Evolutionary conservation across 2,113 vertebrate genomes (phyloP).

Genomic region (Gobio gobio): DNA sequence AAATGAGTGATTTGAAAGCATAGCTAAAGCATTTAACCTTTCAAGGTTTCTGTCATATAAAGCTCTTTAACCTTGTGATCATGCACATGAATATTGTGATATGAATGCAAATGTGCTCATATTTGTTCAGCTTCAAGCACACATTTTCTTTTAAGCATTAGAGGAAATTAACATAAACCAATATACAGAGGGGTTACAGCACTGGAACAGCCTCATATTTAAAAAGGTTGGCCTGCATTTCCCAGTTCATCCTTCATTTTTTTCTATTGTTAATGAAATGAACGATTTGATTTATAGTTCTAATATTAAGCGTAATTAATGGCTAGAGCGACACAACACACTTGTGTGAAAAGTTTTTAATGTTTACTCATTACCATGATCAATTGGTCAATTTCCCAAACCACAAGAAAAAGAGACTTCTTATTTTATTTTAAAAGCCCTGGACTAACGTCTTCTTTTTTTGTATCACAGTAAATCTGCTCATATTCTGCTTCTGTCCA

Average conservation of each 20-base stretch:
- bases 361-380: not conserved
- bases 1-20: not conserved
- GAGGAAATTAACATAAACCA: conserved; percentile 15
- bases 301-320: not conserved
- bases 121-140: not conserved
- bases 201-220: not conserved
- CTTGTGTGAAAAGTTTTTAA: too few species aligned
- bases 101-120: conserved; percentile 16
- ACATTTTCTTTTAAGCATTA: not conserved
- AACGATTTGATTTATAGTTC: not conserved
- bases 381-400: not conserved
- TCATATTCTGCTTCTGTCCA: not conserved
- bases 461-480: not conserved
- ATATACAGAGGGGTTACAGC: not conserved
- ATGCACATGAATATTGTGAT: not conserved
- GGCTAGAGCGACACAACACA: not conserved
- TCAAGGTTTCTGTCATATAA: not conserved
- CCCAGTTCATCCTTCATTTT: not conserved
- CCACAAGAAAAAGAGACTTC: not conserved
- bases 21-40: conserved; percentile 3
- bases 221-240: conserved; percentile 7
- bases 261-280: not conserved
- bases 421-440: not conserved
- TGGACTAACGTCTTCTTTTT: not conserved
- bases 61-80: not conserved